Evolutionary conservation across 2,797 vertebrate species (phyloP), one percentile per base, ranked within the genome.

Genomic region (Discoglossus pictus): DNA sequence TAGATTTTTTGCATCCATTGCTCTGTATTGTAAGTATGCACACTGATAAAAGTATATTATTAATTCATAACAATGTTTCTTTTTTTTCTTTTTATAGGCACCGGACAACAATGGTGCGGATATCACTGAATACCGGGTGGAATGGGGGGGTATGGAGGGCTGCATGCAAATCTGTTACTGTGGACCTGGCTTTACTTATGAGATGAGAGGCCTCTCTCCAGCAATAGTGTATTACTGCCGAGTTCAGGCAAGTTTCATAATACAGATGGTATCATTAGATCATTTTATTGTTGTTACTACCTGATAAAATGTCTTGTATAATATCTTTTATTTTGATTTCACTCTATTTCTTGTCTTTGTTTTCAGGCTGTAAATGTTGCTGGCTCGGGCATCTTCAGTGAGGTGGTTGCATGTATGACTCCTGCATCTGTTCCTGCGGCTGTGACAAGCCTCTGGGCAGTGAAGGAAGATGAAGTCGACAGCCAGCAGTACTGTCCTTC

Each of bases 91-190:
- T 65, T 48, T 63, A 16, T 77, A 99, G 97, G 79, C 90, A 10
- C 95, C 97, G 24, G 54, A 75, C 38, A 91, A 86, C 78, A 97
- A 98, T 0, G 97, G 97, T 61, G 93, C 94, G 9, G 87, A 92
- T 0, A 83, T 98, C 76, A 92, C 87, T 0, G 97, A 99, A 75
- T 98, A 90, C 76, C 91, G 94, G 1, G 72, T 98, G 53, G 96
- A 99, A 78, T 98, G 97, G 97, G 96, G 96, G 0, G 93, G 92
- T 1, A 92, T 93, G 24, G 95, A 99, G 79, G 95, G 96, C 68
- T 87, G 84, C 79, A 95, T 98, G 94, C 94, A 95, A 80, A 80
- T 89, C 65, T 93, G 91, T 74, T 98, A 97, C 69, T 93, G 84
- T 7, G 97, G 96, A 2, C 79, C 92, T 2, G 87, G 83, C 17